Percentiles rank a stretch among this genome's conserved stretches.
Conservation (phyloP, 2,888 invertebrate genomes). For the Frankliniella intonsa region DNA sequence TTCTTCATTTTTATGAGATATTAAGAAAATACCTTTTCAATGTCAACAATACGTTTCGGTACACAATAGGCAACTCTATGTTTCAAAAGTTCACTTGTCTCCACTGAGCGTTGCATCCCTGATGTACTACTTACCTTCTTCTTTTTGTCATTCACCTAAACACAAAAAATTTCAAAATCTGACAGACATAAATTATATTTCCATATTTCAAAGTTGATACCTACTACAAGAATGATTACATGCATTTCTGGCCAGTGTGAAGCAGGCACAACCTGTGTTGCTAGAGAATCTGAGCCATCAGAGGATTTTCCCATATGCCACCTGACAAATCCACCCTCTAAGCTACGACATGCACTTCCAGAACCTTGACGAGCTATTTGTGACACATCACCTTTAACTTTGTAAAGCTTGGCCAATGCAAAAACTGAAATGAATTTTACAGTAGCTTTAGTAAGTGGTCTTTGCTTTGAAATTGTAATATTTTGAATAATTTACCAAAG, state of each 20-base stretch:
- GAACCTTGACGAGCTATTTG: constrained; percentile 79
- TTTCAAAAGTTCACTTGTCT: constrained; percentile 77
- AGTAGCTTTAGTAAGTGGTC: background rate
- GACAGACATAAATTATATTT: background rate
- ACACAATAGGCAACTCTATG: constrained; percentile 69
- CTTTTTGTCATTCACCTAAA: constrained; percentile 61
- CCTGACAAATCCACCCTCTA: constrained; percentile 89
- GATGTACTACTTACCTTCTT: constrained; percentile 82
- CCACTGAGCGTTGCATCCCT: constrained; percentile 78
- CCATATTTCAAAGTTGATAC: constrained; percentile 35
- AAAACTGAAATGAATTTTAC: constrained; percentile 51
- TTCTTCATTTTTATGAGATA: no score
- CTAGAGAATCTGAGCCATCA: constrained; percentile 71
- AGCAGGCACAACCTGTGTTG: constrained; percentile 65
- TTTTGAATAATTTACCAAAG: constrained; percentile 51
- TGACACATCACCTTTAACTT: constrained; percentile 67
- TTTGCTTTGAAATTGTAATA: background rate
- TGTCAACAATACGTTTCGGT: constrained; percentile 61
- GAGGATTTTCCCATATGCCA: constrained; percentile 72
- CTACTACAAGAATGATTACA: constrained; percentile 81
- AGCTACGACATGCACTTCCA: constrained; percentile 94
- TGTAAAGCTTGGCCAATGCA: constrained; percentile 71
- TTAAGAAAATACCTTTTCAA: constrained; percentile 47
- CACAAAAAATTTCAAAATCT: constrained; percentile 30
- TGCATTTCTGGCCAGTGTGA: constrained; percentile 88